These are phyloP conservation scores for Scatophagus argus DNA, from an alignment of 2,113 vertebrate genomes.

Conservation along the genomic window DNA sequence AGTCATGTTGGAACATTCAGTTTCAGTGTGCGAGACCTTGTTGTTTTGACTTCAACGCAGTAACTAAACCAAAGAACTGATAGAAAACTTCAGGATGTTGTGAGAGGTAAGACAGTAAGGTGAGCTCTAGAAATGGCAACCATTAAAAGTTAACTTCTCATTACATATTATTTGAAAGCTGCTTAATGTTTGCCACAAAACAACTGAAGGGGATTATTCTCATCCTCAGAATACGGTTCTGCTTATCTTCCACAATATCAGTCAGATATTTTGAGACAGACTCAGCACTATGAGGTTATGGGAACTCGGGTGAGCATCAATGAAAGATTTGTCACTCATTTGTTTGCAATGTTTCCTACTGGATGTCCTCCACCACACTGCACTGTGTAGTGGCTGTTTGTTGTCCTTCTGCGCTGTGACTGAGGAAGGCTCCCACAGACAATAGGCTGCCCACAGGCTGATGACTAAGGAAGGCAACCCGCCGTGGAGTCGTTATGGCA, in stretches of 20 bases:
- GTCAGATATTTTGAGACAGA: not conserved
- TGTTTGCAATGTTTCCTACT: slow-evolving; percentile 17
- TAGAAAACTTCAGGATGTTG: not conserved
- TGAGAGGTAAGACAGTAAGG: not conserved
- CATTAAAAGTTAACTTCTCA: not conserved
- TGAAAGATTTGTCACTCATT: slow-evolving; percentile 18
- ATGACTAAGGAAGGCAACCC: slow-evolving; percentile 81
- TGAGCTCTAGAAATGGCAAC: not conserved
- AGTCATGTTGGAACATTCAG: not conserved
- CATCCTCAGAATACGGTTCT: slow-evolving; percentile 5
- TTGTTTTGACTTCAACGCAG: not conserved
- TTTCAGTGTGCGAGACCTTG: not conserved
- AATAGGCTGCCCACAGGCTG: slow-evolving; percentile 70
- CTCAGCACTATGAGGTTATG: not conserved
- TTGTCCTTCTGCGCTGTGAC: slow-evolving; percentile 61
- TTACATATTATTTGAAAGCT: not conserved
- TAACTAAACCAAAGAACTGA: not conserved
- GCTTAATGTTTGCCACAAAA: not conserved
- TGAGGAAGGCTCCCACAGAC: slow-evolving; percentile 72
- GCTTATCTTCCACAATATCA: not conserved
- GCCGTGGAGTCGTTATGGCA: slow-evolving; percentile 82
- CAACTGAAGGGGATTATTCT: not conserved
- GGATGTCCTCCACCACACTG: slow-evolving; percentile 5
- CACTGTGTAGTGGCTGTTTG: slow-evolving; percentile 41
- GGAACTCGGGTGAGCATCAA: slow-evolving; percentile 17